Percentiles rank a stretch among this genome's conserved stretches.
These are phyloP conservation scores for Polyommatus icarus DNA, from an alignment of 2,888 invertebrate species.

Conservation along the genomic window DNA sequence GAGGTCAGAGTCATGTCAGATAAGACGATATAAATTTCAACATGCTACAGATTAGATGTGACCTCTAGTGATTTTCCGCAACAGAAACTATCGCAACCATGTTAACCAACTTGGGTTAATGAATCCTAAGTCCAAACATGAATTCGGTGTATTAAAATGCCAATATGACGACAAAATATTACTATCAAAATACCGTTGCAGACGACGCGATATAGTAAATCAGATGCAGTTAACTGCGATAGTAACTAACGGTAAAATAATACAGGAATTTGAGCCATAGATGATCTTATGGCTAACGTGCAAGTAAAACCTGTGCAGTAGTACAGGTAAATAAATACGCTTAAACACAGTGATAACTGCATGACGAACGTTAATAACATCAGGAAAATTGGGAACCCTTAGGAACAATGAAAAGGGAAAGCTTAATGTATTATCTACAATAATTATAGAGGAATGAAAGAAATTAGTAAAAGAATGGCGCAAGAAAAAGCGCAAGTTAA, in stretches of 20 bases:
- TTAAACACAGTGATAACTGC: neutral
- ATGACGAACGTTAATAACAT: too few relatives aligned
- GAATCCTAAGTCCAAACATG: neutral
- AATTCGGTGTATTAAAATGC: neutral
- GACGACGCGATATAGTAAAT: neutral
- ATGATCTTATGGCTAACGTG: neutral
- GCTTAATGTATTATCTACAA: neutral
- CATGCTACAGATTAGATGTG: constrained; percentile 10
- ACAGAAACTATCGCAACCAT: neutral
- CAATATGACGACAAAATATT: neutral
- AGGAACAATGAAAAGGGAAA: neutral
- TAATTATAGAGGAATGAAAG: too few relatives aligned
- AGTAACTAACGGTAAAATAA: neutral
- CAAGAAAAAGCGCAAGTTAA: neutral
- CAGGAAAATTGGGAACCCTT: neutral
- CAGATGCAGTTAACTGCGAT: neutral
- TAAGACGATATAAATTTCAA: constrained; percentile 11
- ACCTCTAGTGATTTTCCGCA: constrained; percentile 16
- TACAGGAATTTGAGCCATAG: neutral
- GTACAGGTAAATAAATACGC: neutral
- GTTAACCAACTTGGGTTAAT: neutral
- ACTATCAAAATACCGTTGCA: neutral
- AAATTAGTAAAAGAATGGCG: neutral
- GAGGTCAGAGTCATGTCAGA: constrained; percentile 2
- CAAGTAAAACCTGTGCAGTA: neutral